Evolutionary conservation across 2,797 vertebrate genomes (phyloP).

Genomic region (Ciconia nigra): DNA sequence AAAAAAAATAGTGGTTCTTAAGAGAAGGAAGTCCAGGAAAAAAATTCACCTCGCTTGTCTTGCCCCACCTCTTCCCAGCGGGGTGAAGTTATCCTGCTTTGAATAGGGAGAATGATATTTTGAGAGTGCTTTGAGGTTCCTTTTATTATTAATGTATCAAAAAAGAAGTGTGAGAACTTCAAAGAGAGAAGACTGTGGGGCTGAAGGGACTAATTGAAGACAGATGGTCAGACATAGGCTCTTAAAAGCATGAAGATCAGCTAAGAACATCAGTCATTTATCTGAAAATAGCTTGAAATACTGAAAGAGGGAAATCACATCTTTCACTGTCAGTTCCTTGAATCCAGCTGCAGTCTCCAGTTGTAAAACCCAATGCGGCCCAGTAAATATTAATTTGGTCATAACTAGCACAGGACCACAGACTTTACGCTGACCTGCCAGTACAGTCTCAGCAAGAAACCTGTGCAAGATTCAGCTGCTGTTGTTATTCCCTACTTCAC

Average conservation of each 20-base stretch:
- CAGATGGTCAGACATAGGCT: not conserved
- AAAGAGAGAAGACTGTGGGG: not conserved
- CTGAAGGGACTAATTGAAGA: constrained; percentile 2
- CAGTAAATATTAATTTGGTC: not conserved
- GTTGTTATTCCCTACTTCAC: not conserved
- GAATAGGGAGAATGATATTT: not conserved
- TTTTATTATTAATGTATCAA: not conserved
- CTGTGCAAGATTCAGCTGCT: not conserved
- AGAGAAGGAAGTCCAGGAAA: not conserved
- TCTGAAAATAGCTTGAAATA: not conserved
- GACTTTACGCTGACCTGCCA: not conserved
- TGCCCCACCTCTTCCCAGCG: not conserved
- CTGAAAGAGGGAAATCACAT: not conserved
- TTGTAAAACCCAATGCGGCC: accelerated
- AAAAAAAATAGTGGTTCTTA: not conserved
- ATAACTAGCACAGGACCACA: not conserved
- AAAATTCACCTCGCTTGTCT: not conserved
- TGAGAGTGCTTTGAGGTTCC: not conserved
- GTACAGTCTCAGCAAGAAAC: not conserved
- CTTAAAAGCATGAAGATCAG: constrained; percentile 15
- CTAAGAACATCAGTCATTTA: not conserved
- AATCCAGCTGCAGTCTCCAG: not conserved
- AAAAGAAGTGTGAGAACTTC: not conserved
- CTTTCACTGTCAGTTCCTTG: not conserved
- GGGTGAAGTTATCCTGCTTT: not conserved